Percentiles rank a stretch among this genome's conserved stretches.
Conservation (phyloP, 2,113 vertebrate species). For the Galbula dea region DNA sequence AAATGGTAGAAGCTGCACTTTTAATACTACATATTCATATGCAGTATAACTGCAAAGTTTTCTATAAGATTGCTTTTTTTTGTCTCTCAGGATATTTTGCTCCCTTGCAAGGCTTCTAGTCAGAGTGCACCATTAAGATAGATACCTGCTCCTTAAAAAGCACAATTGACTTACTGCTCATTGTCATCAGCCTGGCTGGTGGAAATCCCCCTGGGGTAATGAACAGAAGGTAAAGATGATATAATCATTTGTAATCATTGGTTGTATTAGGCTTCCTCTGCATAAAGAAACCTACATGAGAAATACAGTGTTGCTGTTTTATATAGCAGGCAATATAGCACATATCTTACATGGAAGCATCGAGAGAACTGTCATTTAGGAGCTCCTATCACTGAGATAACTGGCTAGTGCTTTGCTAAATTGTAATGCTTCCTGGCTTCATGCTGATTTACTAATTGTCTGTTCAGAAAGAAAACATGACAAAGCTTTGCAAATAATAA, state of each 20-base stretch:
- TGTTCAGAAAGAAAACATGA: not conserved
- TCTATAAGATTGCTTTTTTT: not conserved
- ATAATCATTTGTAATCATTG: not conserved
- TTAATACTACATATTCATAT: not conserved
- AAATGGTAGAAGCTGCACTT: not conserved
- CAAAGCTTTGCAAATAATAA: not conserved
- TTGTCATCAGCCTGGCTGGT: not conserved
- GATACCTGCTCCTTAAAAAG: not conserved
- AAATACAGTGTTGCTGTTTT: not conserved
- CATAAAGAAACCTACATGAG: not conserved
- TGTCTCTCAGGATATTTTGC: not conserved
- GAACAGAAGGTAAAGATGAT: not conserved
- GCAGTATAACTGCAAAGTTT: not conserved
- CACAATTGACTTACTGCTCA: not conserved
- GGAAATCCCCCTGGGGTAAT: not conserved
- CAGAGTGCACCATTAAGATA: not conserved
- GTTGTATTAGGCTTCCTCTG: not conserved
- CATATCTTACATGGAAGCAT: not conserved
- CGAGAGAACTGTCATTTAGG: not conserved
- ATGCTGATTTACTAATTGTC: not conserved
- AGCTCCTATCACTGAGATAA: not conserved
- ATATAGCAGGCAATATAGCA: not conserved
- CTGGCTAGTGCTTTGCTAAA: not conserved
- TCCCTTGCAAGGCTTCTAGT: not conserved
- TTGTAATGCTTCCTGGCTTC: not conserved